Evolutionary conservation across 2,113 vertebrate species (phyloP), one percentile per base, ranked within the genome.

Genomic region (Neopipo cinnamomea): DNA sequence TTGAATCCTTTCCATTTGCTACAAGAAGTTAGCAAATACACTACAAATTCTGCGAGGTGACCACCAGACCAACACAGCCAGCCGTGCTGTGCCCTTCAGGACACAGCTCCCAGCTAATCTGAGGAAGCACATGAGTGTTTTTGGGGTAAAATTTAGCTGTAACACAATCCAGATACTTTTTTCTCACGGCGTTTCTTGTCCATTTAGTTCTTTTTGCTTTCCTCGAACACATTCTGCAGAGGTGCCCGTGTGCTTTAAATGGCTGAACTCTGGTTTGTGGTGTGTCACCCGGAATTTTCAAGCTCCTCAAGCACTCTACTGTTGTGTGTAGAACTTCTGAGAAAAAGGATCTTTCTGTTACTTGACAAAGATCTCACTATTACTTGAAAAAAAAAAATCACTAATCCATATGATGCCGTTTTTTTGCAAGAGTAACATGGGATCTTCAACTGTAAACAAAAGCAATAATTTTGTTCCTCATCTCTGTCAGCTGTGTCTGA

Each of bases 381-480:
- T 94, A 96, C 91, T 98, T 97, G 97, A 52, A 52, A 52, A 52
- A 97, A 96, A 95, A 66, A 94, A 95, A 90, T 65, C 67, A 33
- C 76, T 83, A 8, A 0, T 87, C 88, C 89, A 5, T 88, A 88
- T n/a, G 81, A 14, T 77, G 61, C 82, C 90, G 85, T 27, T 67
- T 80, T 74, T 83, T 93, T 93, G n/a, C 70, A 89, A 72, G 71
- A 86, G 86, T 86, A 89, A 81, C 82, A 7, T 67, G 63, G 89
- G 86, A 75, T 96, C 85, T 96, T 53, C 35, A 11, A n/a, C 88
- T 96, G 53, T 52, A 81, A 96, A 96, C 95, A 95, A 94, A 94
- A 98, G 98, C 98, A 98, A 98, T 98, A 98, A 98, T 86, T 94
- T 78, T 92, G 59, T 95, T 95, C 89, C 74, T 95, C n/a, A 18